phyloP scores from a whole-genome alignment of 37 sponge, comb jelly and placozoan genomes.

The Bolinopsis microptera region DNA sequence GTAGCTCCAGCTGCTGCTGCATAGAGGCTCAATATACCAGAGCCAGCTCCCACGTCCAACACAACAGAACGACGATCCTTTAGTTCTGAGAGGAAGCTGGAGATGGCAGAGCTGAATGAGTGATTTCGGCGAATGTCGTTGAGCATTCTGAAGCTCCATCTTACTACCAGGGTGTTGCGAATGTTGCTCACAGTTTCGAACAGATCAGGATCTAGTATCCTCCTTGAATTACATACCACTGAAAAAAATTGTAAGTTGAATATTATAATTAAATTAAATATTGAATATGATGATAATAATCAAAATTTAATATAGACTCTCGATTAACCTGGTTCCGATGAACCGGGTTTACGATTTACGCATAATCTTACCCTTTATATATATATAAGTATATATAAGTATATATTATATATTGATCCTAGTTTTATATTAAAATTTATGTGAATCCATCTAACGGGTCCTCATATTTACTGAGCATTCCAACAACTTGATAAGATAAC shows the following conservation, averaged over 20 bases:
- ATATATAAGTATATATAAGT: too few species aligned
- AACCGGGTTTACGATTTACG: too few species aligned
- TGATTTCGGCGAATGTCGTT: conserved; percentile 1
- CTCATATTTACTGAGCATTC: not conserved
- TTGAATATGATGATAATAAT: too few species aligned
- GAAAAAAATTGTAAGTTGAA: not conserved
- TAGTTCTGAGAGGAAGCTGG: not conserved
- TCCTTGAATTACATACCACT: not conserved
- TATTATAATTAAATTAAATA: too few species aligned
- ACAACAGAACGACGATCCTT: not conserved
- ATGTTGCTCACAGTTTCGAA: conserved; percentile 49
- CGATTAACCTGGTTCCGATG: too few species aligned
- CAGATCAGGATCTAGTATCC: not conserved
- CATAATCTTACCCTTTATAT: too few species aligned
- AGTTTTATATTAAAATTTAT: too few species aligned
- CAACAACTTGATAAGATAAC: not conserved
- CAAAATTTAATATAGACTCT: too few species aligned
- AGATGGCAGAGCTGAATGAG: conserved; percentile 2
- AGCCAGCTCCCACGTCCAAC: conserved; percentile 33
- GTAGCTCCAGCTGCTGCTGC: conserved; percentile 42
- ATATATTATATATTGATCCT: too few species aligned
- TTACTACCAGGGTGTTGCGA: not conserved
- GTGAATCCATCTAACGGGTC: too few species aligned
- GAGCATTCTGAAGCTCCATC: conserved; percentile 64
- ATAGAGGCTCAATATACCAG: conserved; percentile 22